A percentile compares a stretch with the other conserved stretches of the same genome.
Conservation (phyloP, 2,888 invertebrate species). For the Mystacides longicornis region DNA sequence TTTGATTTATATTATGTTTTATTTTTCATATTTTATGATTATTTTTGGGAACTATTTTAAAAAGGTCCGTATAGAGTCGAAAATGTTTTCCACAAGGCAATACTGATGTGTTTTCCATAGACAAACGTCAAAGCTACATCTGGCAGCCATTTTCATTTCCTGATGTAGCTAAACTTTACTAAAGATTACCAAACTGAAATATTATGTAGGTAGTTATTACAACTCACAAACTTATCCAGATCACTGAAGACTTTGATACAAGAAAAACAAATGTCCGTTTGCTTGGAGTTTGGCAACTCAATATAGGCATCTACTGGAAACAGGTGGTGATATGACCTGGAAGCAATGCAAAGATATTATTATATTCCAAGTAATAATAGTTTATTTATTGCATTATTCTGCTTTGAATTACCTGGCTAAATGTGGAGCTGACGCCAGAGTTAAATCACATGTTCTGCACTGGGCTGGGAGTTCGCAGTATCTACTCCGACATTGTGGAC, state of each 20-base stretch:
- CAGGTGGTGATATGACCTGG: constrained; percentile 90
- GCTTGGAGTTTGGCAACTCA: constrained; percentile 59
- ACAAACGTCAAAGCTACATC: no score
- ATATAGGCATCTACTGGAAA: constrained; percentile 85
- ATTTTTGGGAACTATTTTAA: no score
- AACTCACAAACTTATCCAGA: constrained; percentile 63
- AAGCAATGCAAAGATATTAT: constrained; percentile 18
- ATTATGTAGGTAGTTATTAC: no score
- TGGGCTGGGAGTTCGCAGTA: constrained; percentile 98
- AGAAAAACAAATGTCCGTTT: constrained; percentile 59
- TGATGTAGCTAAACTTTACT: no score
- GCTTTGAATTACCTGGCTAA: constrained; percentile 58
- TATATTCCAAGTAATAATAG: background rate
- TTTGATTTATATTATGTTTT: no score
- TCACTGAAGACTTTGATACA: constrained; percentile 63
- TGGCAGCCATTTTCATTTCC: no score
- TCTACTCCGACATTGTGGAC: constrained; percentile 95
- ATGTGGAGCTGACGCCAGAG: constrained; percentile 96
- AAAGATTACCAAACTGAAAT: no score
- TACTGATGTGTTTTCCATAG: no score
- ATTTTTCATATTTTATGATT: no score
- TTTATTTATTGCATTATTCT: background rate
- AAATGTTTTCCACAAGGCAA: no score
- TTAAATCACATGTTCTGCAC: constrained; percentile 91
- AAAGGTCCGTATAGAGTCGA: no score